Conservation (phyloP, 2,888 invertebrate species). For the Thymelicus acteon region DNA sequence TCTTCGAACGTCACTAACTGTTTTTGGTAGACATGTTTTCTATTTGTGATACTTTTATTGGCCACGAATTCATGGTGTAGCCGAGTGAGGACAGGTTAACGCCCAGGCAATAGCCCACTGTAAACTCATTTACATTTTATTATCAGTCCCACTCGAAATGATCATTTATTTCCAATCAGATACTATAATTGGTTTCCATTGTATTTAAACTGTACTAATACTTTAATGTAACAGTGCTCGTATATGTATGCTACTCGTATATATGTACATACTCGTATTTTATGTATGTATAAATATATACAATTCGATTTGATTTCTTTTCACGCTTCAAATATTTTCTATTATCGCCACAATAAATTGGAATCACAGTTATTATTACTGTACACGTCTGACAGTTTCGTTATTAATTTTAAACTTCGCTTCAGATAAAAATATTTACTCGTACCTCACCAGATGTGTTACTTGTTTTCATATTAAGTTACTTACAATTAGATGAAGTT, state of each 20-base stretch:
- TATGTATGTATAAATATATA: no score
- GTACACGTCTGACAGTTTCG: no score
- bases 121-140: slow-evolving; percentile 63
- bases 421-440: no score
- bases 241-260: background rate
- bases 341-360: no score
- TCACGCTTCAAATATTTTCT: no score
- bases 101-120: slow-evolving; percentile 54
- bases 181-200: slow-evolving; percentile 40
- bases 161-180: slow-evolving; percentile 45
- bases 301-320: no score
- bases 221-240: slow-evolving; percentile 4
- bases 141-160: slow-evolving; percentile 48
- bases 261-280: no score
- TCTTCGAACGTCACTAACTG: background rate
- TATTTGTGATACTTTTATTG: slow-evolving; percentile 52
- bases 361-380: no score
- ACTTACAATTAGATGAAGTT: no score
- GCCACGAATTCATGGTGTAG: slow-evolving; percentile 48
- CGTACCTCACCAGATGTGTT: no score
- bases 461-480: no score
- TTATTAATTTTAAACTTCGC: no score
- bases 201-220: slow-evolving; percentile 19
- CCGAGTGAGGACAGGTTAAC: slow-evolving; percentile 59
- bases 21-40: slow-evolving; percentile 35